Evolutionary conservation across 2,113 vertebrate genomes (phyloP), one percentile per base, ranked within the genome.

Genomic region (Anhinga rufa): DNA sequence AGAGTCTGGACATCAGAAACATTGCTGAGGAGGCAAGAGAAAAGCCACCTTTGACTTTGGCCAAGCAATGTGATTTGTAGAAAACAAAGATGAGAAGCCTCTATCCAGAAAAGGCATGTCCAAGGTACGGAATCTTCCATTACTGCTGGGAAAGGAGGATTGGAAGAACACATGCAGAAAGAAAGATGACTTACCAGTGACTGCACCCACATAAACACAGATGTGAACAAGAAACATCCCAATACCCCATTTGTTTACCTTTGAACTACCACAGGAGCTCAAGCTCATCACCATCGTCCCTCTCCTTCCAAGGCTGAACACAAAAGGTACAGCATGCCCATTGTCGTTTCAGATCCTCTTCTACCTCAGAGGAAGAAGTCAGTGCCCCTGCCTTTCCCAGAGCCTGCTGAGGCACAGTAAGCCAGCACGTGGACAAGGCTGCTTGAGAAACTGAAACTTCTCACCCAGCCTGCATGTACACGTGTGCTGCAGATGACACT

Each of bases 401-500:
- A 40, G 38, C 38, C 38, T 9, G 38, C 38, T 40, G 38, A 40
- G 38, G 38, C 51, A 26, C 26, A 31, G 12, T 11, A 49, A 81
- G 51, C 20, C 54, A n/a, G 66, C n/a, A n/a, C 1, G 1, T 11
- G 49, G 58, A 40, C 2, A 1, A 22, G 14, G 48, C 29, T 38
- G 75, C 48, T 46, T 19, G 20, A 55, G 75, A 32, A 62, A 54
- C 38, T 25, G 32, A 46, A 54, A 17, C 29, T 46, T 29, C 22
- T 10, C 51, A 40, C 64, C 44, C 31, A 61, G 46, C 64, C 55
- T 17, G 28, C 21, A 2, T 1, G 14, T 11, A 31, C 8, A 0
- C 4, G 11, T 21, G 16, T 1, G 3, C n/a, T 17, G 17, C 4
- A 0, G 13, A 28, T 4, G n/a, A 16, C n/a, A 25, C 34, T 2